Percentiles rank a stretch among this genome's conserved stretches.
These are phyloP conservation scores for Pipra filicauda DNA, from an alignment of 2,113 vertebrate species.

Conservation along the genomic window DNA sequence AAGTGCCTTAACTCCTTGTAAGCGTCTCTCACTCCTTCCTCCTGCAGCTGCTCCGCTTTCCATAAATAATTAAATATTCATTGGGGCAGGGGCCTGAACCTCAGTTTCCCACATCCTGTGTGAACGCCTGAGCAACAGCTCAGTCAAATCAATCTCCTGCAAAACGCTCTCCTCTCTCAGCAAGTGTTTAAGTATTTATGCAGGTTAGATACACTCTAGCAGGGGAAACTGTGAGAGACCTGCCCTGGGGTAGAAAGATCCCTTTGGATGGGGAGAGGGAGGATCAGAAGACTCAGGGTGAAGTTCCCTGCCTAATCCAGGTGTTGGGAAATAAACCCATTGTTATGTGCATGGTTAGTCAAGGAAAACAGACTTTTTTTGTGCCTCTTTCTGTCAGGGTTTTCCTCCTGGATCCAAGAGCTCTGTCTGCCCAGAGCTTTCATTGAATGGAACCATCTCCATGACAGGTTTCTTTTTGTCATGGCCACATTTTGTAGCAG, in stretches of 20 bases:
- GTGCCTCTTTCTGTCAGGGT: background rate
- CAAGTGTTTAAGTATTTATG: constrained; percentile 57
- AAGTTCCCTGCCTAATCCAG: background rate
- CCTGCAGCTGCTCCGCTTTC: background rate
- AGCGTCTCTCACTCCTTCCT: background rate
- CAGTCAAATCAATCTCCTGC: constrained; percentile 28
- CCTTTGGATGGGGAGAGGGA: background rate
- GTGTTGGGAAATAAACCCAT: background rate
- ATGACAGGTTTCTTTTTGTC: background rate
- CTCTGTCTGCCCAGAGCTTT: background rate
- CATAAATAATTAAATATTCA: constrained; percentile 39
- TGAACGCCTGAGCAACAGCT: background rate
- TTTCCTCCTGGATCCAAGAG: background rate
- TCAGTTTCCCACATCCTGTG: constrained; percentile 56
- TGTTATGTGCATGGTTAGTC: background rate
- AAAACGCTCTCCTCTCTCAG: background rate
- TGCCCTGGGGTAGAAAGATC: background rate
- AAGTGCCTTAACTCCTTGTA: background rate
- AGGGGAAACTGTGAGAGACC: background rate
- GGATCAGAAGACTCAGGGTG: background rate
- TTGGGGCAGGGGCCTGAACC: constrained; percentile 11
- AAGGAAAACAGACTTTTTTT: background rate
- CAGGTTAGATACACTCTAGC: background rate
- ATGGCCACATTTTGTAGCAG: background rate
- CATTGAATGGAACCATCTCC: background rate